Evolutionary conservation across 2,888 invertebrate genomes (phyloP), one percentile per base, ranked within the genome.

Genomic region (Rotaria socialis): DNA sequence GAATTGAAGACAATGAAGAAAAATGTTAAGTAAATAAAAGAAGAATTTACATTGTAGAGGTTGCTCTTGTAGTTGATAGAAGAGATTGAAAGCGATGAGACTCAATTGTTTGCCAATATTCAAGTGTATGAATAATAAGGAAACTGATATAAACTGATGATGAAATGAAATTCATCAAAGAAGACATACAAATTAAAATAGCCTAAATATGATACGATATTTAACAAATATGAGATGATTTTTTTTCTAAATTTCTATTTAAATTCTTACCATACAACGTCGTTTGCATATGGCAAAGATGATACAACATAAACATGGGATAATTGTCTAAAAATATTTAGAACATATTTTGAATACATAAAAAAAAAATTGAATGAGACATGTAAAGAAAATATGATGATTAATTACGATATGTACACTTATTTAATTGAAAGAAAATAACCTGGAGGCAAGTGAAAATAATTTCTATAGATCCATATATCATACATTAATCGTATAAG

Each of bases 71-170:
- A n/a, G 43, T 75, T 43, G 75, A n/a, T 19, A 24, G 11, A 47
- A 47, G 22, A 41, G 80, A n/a, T 67, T 67, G 35, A 35, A 67
- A 41, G 16, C 35, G 67, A 16, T 14, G 35, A 16, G 67, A 67
- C 6, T 35, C 35, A 41, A 67, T 67, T 35, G 80, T 47, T 80
- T 80, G 80, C 80, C 80, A 80, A 80, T 47, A 80, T 80, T 80
- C 80, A 80, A 80, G 43, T 47, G 80, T 80, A 80, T 80, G 80
- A 10, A 80, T 47, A 80, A 80, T 47, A 47, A 80, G 80, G 19
- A 80, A n/a, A 80, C 47, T 47, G 14, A 80, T 80, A 47, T 80
- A 80, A 47, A 80, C n/a, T 80, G 80, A 80, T 24, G 80, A 80
- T 47, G 80, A 80, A 80, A 80, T 80, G 47, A 80, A 80, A 47